phyloP scores from a whole-genome alignment of 2,113 vertebrate species.

The human region DNA sequence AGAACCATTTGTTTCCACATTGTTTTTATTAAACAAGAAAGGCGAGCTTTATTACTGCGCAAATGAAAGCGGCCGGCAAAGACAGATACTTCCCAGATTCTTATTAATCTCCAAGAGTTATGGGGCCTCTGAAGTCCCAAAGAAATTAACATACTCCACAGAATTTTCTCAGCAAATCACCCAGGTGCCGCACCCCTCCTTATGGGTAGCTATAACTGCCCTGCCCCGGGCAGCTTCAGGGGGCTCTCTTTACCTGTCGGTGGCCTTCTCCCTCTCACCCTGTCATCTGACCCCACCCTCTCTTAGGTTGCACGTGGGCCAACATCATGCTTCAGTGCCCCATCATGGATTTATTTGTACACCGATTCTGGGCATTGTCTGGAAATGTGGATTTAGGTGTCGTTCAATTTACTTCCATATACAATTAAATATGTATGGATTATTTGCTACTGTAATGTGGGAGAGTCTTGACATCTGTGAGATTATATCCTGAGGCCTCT shows the following conservation, averaged over 20 bases:
- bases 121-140: slow-evolving; percentile 84
- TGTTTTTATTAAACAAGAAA: slow-evolving; percentile 91
- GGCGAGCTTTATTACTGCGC: slow-evolving; percentile 88
- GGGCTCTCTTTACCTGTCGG: neutral
- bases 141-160: slow-evolving; percentile 88
- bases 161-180: slow-evolving; percentile 81
- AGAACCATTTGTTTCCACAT: slow-evolving; percentile 89
- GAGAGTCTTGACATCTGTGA: slow-evolving; percentile 68
- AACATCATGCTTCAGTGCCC: slow-evolving; percentile 12
- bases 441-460: slow-evolving; percentile 67
- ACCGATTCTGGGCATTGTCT: slow-evolving; percentile 47
- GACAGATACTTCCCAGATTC: slow-evolving; percentile 88
- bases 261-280: neutral
- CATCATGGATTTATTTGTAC: slow-evolving; percentile 52
- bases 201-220: neutral
- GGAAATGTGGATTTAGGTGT: slow-evolving; percentile 66
- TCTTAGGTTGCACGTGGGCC: neutral
- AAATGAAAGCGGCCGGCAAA: slow-evolving; percentile 89
- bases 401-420: slow-evolving; percentile 47
- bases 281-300: neutral
- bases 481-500: slow-evolving; percentile 72
- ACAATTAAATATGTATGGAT: slow-evolving; percentile 75
- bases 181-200: slow-evolving; percentile 52
- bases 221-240: neutral
- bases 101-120: slow-evolving; percentile 91